Conservation (phyloP, 2,797 vertebrate genomes). For the Anableps anableps region DNA sequence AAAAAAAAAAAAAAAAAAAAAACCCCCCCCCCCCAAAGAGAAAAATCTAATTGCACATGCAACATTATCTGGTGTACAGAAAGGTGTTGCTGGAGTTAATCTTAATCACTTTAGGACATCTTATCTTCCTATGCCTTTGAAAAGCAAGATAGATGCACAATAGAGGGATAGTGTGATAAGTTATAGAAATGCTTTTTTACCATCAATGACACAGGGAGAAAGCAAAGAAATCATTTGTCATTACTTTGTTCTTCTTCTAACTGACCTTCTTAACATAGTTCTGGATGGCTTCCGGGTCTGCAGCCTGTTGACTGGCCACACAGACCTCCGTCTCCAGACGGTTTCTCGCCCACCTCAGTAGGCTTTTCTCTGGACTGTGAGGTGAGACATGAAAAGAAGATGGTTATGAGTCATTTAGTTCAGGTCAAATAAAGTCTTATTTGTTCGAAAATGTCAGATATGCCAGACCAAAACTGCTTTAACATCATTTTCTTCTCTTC, state of each 20-base stretch:
- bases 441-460: conserved; percentile 26
- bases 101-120: neutral
- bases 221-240: neutral
- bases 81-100: neutral
- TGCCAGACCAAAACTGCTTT: neutral
- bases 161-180: neutral
- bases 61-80: neutral
- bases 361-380: conserved; percentile 84
- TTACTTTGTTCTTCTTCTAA: neutral
- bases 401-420: conserved; percentile 2
- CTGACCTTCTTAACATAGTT: conserved; percentile 93
- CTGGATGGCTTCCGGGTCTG: conserved; percentile 88
- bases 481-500: conserved; percentile 10
- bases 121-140: neutral
- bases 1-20: too few relatives aligned
- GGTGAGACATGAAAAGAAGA: conserved; percentile 12
- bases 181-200: neutral
- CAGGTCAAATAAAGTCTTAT: conserved; percentile 15
- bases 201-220: neutral
- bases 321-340: conserved; percentile 90
- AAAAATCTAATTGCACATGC: too few relatives aligned
- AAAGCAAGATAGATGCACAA: neutral
- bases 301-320: conserved; percentile 83
- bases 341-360: conserved; percentile 79
- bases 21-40: too few relatives aligned